Evolutionary conservation across 2,113 vertebrate genomes (phyloP).

Genomic region (Picathartes gymnocephalus): DNA sequence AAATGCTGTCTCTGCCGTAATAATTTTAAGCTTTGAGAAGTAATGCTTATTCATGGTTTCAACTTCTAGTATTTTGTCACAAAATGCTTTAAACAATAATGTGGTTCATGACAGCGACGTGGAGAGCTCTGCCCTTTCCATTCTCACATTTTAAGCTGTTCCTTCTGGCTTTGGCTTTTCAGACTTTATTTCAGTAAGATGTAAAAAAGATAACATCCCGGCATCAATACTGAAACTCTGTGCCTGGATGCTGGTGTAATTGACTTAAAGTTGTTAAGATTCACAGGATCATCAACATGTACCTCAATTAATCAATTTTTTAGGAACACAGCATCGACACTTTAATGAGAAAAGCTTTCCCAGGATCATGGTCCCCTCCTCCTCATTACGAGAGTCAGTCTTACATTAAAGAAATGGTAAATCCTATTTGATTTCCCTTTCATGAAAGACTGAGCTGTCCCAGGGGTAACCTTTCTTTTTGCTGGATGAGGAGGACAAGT

Average conservation of each 20-base stretch:
- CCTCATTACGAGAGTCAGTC: neutral
- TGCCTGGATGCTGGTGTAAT: neutral
- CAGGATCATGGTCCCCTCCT: constrained; percentile 23
- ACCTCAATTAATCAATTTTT: constrained; percentile 27
- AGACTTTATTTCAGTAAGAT: neutral
- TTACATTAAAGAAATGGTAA: constrained; percentile 22
- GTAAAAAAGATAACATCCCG: neutral
- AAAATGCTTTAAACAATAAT: neutral
- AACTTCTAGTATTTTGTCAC: neutral
- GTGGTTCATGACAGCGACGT: neutral
- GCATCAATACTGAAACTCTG: neutral
- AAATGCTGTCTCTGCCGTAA: neutral
- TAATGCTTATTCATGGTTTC: neutral
- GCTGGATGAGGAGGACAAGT: neutral
- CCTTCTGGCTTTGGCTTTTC: neutral
- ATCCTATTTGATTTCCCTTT: constrained; percentile 24
- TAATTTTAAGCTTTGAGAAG: neutral
- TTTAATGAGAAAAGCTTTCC: constrained; percentile 53
- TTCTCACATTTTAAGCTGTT: neutral
- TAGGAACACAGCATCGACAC: constrained; percentile 11
- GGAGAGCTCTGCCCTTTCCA: neutral
- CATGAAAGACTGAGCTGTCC: neutral
- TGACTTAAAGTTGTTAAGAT: constrained; percentile 50
- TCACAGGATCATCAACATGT: neutral
- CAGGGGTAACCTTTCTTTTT: neutral